Percentiles rank a stretch among this genome's conserved stretches.
phyloP scores from a whole-genome alignment of 2,888 invertebrate species.

The Congeria kusceri region DNA sequence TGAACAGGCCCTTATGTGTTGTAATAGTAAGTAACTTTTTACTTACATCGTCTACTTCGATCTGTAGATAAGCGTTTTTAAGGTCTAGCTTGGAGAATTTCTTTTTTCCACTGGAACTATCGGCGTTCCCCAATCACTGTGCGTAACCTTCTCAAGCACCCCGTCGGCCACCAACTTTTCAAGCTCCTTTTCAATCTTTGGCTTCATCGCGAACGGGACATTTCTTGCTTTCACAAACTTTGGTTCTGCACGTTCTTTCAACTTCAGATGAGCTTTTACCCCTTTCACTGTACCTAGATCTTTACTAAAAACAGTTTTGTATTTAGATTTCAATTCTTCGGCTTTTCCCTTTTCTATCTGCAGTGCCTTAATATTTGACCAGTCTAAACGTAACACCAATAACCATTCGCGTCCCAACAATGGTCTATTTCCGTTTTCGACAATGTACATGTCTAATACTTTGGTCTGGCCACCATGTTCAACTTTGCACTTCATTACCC shows the following conservation, averaged over 20 bases:
- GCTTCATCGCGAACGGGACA: constrained; percentile 55
- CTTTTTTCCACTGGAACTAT: constrained; percentile 64
- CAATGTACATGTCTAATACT: constrained; percentile 46
- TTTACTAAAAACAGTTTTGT: constrained; percentile 19
- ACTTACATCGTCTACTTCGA: constrained; percentile 37
- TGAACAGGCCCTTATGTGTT: constrained; percentile 52
- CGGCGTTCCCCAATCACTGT: constrained; percentile 68
- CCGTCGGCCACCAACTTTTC: constrained; percentile 34
- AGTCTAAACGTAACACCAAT: constrained; percentile 30
- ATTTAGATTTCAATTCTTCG: constrained; percentile 4
- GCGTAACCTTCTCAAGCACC: constrained; percentile 49
- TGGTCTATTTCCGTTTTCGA: constrained; percentile 43
- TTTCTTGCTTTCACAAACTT: constrained; percentile 53
- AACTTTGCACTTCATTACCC: constrained; percentile 32
- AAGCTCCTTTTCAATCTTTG: constrained; percentile 57
- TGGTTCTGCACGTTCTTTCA: constrained; percentile 41
- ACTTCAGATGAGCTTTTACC: constrained; percentile 35
- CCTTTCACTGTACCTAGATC: constrained; percentile 37
- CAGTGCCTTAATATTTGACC: constrained; percentile 36
- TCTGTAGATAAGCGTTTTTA: constrained; percentile 65
- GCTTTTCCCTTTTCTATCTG: neutral
- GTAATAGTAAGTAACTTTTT: constrained; percentile 30
- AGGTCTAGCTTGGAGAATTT: constrained; percentile 70
- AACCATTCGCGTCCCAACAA: constrained; percentile 57
- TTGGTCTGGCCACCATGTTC: constrained; percentile 12